phyloP scores from a whole-genome alignment of 2,113 vertebrate species.

The Protobothrops flavoviridis region DNA sequence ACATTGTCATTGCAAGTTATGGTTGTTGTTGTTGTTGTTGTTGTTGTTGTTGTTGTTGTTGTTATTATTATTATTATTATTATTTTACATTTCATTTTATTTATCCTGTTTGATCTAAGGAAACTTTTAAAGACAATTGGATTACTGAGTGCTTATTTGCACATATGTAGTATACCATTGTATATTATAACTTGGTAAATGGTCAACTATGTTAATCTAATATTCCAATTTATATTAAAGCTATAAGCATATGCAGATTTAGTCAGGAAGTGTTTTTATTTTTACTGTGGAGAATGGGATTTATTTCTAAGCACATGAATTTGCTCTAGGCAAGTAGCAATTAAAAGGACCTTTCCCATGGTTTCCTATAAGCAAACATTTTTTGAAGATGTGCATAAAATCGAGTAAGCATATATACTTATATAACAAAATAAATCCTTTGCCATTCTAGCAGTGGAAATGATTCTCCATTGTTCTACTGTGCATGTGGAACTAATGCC shows the following conservation, averaged over 20 bases:
- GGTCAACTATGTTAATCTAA: not conserved
- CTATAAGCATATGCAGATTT: not conserved
- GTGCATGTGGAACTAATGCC: not conserved
- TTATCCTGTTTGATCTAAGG: not conserved
- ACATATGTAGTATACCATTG: not conserved
- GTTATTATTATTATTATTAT: no score
- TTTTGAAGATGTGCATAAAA: not conserved
- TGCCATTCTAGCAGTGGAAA: conserved; percentile 22
- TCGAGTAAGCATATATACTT: not conserved
- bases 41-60: not conserved
- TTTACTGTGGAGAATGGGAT: not conserved
- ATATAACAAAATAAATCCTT: not conserved
- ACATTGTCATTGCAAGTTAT: not conserved
- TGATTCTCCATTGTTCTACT: not conserved
- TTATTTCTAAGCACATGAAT: not conserved
- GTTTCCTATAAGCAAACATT: not conserved
- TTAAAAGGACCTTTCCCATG: not conserved
- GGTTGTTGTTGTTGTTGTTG: not conserved
- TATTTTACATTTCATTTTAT: not conserved
- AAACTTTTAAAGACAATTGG: not conserved
- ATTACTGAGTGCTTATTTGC: not conserved
- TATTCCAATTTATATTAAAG: not conserved
- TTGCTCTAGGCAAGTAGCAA: not conserved
- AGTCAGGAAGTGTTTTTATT: not conserved
- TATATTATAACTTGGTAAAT: not conserved